Conservation (phyloP, 2,113 vertebrate genomes). For the Pipra filicauda region DNA sequence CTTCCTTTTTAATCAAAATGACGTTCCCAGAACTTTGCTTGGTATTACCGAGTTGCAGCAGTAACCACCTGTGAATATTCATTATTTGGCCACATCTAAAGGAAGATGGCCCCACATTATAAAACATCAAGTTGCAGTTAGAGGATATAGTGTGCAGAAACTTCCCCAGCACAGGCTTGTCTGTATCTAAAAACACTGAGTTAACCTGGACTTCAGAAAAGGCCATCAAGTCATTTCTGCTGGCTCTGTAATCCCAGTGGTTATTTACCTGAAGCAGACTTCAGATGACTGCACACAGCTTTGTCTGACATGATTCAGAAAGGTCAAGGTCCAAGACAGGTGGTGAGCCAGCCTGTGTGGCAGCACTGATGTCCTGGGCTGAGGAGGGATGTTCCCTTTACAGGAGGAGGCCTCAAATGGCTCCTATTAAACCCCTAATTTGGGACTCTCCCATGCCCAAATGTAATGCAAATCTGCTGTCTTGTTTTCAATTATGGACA, state of each 20-base stretch:
- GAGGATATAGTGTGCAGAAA: not conserved
- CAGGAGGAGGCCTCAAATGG: not conserved
- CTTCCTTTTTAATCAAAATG: not conserved
- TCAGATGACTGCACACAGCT: not conserved
- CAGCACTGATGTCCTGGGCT: not conserved
- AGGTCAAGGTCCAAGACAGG: not conserved
- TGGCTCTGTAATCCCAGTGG: not conserved
- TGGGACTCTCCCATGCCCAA: not conserved
- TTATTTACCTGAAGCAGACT: not conserved
- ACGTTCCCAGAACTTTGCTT: not conserved
- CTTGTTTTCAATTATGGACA: not conserved
- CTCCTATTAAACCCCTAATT: not conserved
- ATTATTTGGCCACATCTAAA: not conserved
- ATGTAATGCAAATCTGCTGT: not conserved
- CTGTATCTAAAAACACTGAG: not conserved
- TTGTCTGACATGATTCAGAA: not conserved
- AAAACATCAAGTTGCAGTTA: not conserved
- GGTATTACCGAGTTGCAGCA: not conserved
- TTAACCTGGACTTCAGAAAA: not conserved
- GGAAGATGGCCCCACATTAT: not conserved
- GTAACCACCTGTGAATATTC: not conserved
- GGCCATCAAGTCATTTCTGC: not conserved
- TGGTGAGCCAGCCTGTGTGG: not conserved
- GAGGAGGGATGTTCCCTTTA: not conserved
- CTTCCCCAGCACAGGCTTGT: too few species aligned